Conservation (phyloP, 2,113 vertebrate species). For the Apteryx owenii region DNA sequence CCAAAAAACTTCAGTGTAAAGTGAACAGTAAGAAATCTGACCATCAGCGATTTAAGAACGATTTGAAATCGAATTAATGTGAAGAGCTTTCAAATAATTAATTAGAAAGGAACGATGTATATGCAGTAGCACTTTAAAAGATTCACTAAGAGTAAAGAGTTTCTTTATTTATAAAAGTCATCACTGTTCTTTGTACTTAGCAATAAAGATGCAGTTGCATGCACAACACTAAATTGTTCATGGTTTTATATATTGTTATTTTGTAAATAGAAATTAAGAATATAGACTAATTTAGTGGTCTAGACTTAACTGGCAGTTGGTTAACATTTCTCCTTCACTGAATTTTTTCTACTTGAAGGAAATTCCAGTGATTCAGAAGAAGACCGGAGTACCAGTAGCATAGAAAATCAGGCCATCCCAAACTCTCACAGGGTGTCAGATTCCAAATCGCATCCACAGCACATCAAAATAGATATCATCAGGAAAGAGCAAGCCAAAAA, state of each 20-base stretch:
- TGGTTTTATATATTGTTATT: neutral
- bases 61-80: neutral
- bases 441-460: conserved; percentile 70
- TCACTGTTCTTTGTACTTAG: neutral
- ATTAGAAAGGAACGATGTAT: neutral
- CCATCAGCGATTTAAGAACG: neutral
- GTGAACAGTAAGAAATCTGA: neutral
- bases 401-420: conserved; percentile 69
- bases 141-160: neutral
- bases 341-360: conserved; percentile 60
- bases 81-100: neutral
- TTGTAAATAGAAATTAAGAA: neutral
- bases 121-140: neutral
- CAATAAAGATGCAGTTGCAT: rapidly evolving
- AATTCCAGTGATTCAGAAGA: conserved; percentile 82
- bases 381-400: conserved; percentile 71
- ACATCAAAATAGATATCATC: conserved; percentile 85
- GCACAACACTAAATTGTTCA: rapidly evolving
- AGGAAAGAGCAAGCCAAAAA: conserved; percentile 85
- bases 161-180: neutral
- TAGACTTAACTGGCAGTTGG: neutral
- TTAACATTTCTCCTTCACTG: neutral
- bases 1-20: neutral
- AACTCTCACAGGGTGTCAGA: conserved; percentile 72
- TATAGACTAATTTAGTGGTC: neutral